phyloP scores from a whole-genome alignment of 1,140 invertebrate species.

The Leptinotarsa defecta region DNA sequence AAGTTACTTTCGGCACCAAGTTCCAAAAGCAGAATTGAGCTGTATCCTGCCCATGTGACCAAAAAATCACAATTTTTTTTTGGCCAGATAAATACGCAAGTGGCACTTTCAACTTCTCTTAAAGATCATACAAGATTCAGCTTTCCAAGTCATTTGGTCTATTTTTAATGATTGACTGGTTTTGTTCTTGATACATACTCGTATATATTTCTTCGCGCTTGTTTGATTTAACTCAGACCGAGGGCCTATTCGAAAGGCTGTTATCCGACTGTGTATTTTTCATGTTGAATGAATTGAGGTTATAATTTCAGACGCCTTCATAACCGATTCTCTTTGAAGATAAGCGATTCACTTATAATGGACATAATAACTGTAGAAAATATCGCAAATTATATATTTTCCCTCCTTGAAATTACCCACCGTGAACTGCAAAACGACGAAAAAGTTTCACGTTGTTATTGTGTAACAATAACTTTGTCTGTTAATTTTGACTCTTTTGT shows the following conservation, averaged over 20 bases:
- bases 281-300: slow-evolving; percentile 3
- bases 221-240: too few species aligned
- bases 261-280: not conserved
- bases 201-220: too few species aligned
- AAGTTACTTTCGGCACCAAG: too few species aligned
- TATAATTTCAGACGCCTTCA: slow-evolving; percentile 1
- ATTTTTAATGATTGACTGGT: too few species aligned
- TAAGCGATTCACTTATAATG: slow-evolving; percentile 5
- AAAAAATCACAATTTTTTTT: too few species aligned
- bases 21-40: too few species aligned
- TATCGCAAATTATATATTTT: slow-evolving; percentile 9
- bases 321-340: slow-evolving; percentile 3
- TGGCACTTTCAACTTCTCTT: too few species aligned
- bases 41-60: too few species aligned
- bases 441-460: slow-evolving; percentile 6
- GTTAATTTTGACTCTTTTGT: not conserved
- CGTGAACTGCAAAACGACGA: not conserved
- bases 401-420: not conserved
- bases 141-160: too few species aligned
- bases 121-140: too few species aligned
- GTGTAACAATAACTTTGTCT: not conserved
- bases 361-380: not conserved
- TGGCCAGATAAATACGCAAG: too few species aligned
- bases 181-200: too few species aligned
- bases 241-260: not conserved